A percentile compares a stretch with the other conserved stretches of the same genome.
Conservation (phyloP, 2,113 vertebrate genomes). For the Xerus inauris region DNA sequence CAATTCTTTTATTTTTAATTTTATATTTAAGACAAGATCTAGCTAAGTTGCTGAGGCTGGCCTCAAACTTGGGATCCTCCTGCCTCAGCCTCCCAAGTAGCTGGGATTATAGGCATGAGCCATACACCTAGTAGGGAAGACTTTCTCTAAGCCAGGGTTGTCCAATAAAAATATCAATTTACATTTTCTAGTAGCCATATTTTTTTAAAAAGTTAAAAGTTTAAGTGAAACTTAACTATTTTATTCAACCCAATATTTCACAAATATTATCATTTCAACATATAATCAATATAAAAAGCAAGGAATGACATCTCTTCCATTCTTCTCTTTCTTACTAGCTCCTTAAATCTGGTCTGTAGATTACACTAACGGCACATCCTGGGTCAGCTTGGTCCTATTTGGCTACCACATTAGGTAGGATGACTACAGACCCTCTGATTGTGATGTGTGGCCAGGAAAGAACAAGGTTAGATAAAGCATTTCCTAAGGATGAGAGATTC, state of each 20-base stretch:
- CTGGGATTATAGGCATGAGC: not conserved
- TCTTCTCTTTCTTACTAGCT: not conserved
- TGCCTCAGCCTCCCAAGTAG: not conserved
- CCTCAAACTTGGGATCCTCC: not conserved
- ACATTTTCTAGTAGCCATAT: not conserved
- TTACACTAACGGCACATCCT: accelerated
- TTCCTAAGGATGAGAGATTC: not conserved
- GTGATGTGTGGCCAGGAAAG: not conserved
- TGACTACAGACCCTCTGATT: not conserved
- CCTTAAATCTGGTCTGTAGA: not conserved
- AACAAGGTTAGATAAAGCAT: not conserved
- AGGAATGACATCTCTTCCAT: not conserved
- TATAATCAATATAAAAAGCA: not conserved
- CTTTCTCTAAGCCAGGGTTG: not conserved
- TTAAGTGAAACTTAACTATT: not conserved
- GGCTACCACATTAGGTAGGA: not conserved
- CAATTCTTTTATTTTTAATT: not conserved
- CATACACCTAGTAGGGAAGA: not conserved
- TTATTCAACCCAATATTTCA: not conserved
- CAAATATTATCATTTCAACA: not conserved
- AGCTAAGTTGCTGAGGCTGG: not conserved
- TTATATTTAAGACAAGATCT: not conserved
- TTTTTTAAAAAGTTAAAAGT: not conserved
- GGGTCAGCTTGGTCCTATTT: not conserved
- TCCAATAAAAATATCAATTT: not conserved